A percentile compares a stretch with the other conserved stretches of the same genome.
Conservation (phyloP, 2,113 vertebrate species). For the Typhlomys cinereus region DNA sequence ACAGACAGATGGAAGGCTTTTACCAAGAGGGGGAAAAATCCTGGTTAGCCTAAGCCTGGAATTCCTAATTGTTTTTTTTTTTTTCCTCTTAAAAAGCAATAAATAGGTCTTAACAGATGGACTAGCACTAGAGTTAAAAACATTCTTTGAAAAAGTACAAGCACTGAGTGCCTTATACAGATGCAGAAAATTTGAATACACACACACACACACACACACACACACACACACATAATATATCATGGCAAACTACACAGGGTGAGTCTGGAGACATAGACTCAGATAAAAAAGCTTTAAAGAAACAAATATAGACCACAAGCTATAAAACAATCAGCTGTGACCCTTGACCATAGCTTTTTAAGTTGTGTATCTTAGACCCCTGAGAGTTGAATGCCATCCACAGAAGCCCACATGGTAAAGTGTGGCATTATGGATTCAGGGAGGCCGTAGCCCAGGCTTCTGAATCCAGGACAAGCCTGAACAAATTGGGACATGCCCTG, state of each 20-base stretch:
- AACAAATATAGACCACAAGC: neutral
- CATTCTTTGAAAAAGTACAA: constrained; percentile 67
- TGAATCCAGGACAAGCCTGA: too few species aligned
- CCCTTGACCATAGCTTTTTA: neutral
- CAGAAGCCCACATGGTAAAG: too few species aligned
- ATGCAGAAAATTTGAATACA: constrained; percentile 63
- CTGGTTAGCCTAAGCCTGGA: constrained; percentile 65
- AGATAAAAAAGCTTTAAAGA: constrained; percentile 31
- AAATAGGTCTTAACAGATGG: constrained; percentile 79
- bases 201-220: too few species aligned
- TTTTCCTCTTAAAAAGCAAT: constrained; percentile 70
- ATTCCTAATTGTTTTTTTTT: constrained; percentile 72
- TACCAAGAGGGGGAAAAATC: constrained; percentile 48
- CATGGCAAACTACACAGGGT: constrained; percentile 24
- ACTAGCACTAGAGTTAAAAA: constrained; percentile 65
- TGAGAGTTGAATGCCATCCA: too few species aligned
- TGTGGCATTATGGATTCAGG: too few species aligned
- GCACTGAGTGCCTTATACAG: constrained; percentile 55
- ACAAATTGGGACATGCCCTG: too few species aligned
- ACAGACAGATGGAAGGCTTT: constrained; percentile 76
- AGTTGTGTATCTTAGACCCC: too few species aligned
- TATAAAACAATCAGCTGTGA: neutral
- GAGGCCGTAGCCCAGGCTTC: too few species aligned
- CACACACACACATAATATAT: too few species aligned
- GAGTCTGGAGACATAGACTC: neutral